Evolutionary conservation across 2,113 vertebrate species (phyloP).

Genomic region (Odobenus rosmarus): DNA sequence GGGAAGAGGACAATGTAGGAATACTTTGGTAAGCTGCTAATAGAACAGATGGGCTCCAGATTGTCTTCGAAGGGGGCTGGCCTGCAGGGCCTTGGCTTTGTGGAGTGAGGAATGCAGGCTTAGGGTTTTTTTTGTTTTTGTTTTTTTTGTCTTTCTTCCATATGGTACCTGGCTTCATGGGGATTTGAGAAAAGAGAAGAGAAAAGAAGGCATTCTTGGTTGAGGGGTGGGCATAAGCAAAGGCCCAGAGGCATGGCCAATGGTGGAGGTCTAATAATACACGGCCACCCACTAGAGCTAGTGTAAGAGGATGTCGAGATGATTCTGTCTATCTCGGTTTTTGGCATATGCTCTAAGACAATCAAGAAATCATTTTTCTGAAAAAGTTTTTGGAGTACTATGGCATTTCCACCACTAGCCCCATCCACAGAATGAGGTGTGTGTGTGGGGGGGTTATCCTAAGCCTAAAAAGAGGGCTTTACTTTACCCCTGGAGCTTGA

Average conservation of each 20-base stretch:
- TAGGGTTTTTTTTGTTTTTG: background rate
- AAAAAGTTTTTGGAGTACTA: background rate
- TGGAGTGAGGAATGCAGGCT: background rate
- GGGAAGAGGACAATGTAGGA: background rate
- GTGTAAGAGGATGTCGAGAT: fast-evolving
- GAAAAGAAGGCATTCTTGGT: background rate
- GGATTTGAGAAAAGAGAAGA: background rate
- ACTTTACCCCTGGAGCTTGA: background rate
- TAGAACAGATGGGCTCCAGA: background rate
- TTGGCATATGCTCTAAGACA: background rate
- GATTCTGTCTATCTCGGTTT: background rate
- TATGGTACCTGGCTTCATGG: background rate
- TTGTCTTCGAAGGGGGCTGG: background rate
- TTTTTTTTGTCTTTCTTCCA: background rate
- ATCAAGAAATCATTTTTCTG: background rate
- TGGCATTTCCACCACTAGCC: background rate
- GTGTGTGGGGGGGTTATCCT: background rate
- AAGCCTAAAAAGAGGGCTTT: background rate
- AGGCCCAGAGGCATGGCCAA: background rate
- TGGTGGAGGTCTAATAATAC: background rate
- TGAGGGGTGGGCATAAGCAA: background rate
- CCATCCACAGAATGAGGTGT: background rate
- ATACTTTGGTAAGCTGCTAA: background rate
- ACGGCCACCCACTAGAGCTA: background rate
- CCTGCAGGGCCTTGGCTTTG: background rate